Percentiles rank a stretch among this genome's conserved stretches.
phyloP scores from a whole-genome alignment of 2,888 invertebrate genomes.

The Antitype chi region DNA sequence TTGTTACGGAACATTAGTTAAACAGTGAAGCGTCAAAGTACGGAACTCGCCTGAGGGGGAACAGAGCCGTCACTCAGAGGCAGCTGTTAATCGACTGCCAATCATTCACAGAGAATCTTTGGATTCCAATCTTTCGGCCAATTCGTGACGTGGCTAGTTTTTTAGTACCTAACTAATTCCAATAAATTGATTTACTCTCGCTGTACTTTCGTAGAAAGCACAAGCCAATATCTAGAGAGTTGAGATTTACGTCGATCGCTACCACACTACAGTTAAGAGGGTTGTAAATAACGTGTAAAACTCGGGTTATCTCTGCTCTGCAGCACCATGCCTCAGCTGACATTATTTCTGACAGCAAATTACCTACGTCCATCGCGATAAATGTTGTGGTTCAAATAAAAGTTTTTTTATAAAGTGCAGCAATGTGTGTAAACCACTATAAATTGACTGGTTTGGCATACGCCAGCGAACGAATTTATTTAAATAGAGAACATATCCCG shows the following conservation, averaged over 20 bases:
- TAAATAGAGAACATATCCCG: slow-evolving; percentile 25
- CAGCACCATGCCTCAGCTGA: slow-evolving; percentile 6
- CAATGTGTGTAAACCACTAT: slow-evolving; percentile 18
- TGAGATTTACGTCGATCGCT: slow-evolving; percentile 21
- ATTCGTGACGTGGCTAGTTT: slow-evolving; percentile 15
- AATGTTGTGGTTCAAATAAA: slow-evolving; percentile 7
- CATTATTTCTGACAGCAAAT: slow-evolving; percentile 32
- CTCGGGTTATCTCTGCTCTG: slow-evolving; percentile 37
- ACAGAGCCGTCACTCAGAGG: slow-evolving; percentile 35
- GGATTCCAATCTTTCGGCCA: slow-evolving; percentile 26
- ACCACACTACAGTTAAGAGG: slow-evolving; percentile 38
- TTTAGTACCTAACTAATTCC: slow-evolving; percentile 6
- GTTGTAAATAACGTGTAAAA: slow-evolving; percentile 50
- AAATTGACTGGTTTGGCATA: background rate
- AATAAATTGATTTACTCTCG: slow-evolving; percentile 18
- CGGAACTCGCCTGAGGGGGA: slow-evolving; percentile 6
- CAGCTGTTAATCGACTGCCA: slow-evolving; percentile 45
- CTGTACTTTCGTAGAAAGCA: slow-evolving; percentile 8
- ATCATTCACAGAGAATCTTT: slow-evolving; percentile 52
- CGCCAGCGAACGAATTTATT: slow-evolving; percentile 30
- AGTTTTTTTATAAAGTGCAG: background rate
- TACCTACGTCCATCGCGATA: background rate
- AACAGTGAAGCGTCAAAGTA: slow-evolving; percentile 15
- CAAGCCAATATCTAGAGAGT: slow-evolving; percentile 27
- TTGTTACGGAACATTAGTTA: slow-evolving; percentile 22